Evolutionary conservation across 2,888 invertebrate genomes (phyloP), one percentile per base, ranked within the genome.

Genomic region (Pyrrhia umbra): DNA sequence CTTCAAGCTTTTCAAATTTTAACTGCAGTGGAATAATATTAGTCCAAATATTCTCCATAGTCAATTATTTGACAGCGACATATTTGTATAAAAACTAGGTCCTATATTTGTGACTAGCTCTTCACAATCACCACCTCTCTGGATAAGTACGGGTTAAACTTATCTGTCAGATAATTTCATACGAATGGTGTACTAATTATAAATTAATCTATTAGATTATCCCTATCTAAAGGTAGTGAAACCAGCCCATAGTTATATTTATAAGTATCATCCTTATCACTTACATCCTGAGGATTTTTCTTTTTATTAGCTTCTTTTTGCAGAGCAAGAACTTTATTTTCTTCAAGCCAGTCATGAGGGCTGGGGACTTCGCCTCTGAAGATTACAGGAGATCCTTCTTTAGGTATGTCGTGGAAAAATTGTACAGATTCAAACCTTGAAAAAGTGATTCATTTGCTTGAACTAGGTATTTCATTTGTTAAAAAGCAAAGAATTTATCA

Each of bases 391-490:
- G 88, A 81, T 3, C 92, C 93, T 25, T 81, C 80, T 46, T 79
- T 83, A 4, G 92, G 93, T 66, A 93, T 88, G n/a, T 91, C 85
- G 59, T 88, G 73, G 57, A 93, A 90, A 66, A 84, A 86, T 37
- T 76, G 80, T 1, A 87, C 83, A 37, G 89, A 82, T 27, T 88
- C 76, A 70, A 85, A 92, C 93, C 93, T 93, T 9, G 43, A 57
- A 69, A 43, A 4, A 58, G 42, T n/a, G 0, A 34, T 10, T 43
- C 0, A 27, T 6, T 34, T 20, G 18, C 18, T 34, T n/a, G n/a
- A n/a, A n/a, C n/a, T n/a, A n/a, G n/a, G n/a, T n/a, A n/a, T n/a
- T n/a, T n/a, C n/a, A n/a, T n/a, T n/a, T n/a, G n/a, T n/a, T 4
- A n/a, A 34, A 34, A n/a, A n/a, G 13, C n/a, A 34, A 2, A 15